Base-by-base conservation (phyloP, 1,140 invertebrate species). In the Drosophila watanabei region DNA sequence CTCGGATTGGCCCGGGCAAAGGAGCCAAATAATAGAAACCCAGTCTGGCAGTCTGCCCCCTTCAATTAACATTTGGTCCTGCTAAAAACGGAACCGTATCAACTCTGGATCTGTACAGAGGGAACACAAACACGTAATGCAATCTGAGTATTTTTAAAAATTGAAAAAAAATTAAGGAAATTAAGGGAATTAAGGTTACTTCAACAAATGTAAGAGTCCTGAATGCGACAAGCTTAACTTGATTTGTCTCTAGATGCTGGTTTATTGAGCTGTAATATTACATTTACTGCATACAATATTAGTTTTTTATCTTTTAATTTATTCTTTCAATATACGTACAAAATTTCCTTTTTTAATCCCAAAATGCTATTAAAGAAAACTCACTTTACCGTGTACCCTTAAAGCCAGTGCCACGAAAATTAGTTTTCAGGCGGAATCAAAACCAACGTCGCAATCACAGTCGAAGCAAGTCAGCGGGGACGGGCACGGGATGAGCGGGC, bases 21-120 rank as follows among this genome's bases (percentile, higher is more conserved):
- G 71, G 35, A 52, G 57, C 28, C 54, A 79, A 72, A 82, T 86
- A 86, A 82, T 77, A 64, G 75, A 75, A 64, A 14, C 43, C n/a
- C 59, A 8, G 28, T 24, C 37, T 28, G 41, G 45, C 43, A 33
- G 20, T 13, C 54, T 39, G 32, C 14, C 32, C 52, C 75, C 72
- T 88, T 88, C 82, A 87, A 87, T 87, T 87, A 87, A 80, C 84
- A 83, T 77, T 80, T 88, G 76, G 51, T 48, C 52, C 39, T 63
- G 63, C 80, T 62, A 63, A 77, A 77, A 79, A 46, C 70, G 48
- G 65, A 62, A 46, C 39, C 62, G 56, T 46, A 33, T 24, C 64
- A 70, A 30, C 18, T 28, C 10, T 2, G 5, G 24, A 10, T 18
- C 16, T 8, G 2, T 63, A n/a, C 58, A 65, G 57, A 28, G 8